Percentiles rank a stretch among this genome's conserved stretches.
Conservation (phyloP, 1,140 invertebrate species). For the Euwallacea similis region DNA sequence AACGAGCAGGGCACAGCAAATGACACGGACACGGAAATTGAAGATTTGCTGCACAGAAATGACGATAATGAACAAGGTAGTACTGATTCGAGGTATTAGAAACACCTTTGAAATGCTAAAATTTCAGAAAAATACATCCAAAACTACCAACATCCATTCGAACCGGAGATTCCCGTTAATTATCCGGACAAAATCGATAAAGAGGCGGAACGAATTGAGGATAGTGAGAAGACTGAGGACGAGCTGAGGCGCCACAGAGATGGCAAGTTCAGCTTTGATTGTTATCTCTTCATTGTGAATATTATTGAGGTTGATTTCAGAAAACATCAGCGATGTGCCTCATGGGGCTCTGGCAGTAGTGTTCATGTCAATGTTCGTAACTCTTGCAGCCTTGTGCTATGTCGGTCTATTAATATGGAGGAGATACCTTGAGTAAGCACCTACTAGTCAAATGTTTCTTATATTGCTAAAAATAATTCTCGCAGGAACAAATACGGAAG, state of each 20-base stretch:
- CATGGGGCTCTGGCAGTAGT: slow-evolving; percentile 19
- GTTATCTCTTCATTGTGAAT: background rate
- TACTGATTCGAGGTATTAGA: background rate
- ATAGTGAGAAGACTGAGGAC: slow-evolving; percentile 33
- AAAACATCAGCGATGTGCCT: slow-evolving; percentile 6
- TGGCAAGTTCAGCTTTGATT: background rate
- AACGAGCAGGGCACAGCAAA: background rate
- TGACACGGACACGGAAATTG: slow-evolving; percentile 13
- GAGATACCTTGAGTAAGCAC: slow-evolving; percentile 35
- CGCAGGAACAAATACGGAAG: slow-evolving; percentile 36
- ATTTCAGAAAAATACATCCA: background rate
- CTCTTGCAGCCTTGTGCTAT: slow-evolving; percentile 18
- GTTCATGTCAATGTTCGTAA: slow-evolving; percentile 13
- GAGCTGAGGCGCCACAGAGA: slow-evolving; percentile 18
- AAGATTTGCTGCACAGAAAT: slow-evolving; percentile 6
- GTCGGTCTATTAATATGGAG: slow-evolving; percentile 24
- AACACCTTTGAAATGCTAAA: background rate
- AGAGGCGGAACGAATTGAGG: slow-evolving; percentile 26
- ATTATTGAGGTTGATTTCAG: background rate
- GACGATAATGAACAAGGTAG: background rate
- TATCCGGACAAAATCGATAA: slow-evolving; percentile 21
- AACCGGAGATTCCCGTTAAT: slow-evolving; percentile 11
- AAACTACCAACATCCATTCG: slow-evolving; percentile 22
- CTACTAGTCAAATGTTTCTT: background rate
- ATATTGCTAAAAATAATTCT: slow-evolving; percentile 4